Evolutionary conservation across 2,113 vertebrate species (phyloP).

Genomic region (Gymnorhina tibicen): DNA sequence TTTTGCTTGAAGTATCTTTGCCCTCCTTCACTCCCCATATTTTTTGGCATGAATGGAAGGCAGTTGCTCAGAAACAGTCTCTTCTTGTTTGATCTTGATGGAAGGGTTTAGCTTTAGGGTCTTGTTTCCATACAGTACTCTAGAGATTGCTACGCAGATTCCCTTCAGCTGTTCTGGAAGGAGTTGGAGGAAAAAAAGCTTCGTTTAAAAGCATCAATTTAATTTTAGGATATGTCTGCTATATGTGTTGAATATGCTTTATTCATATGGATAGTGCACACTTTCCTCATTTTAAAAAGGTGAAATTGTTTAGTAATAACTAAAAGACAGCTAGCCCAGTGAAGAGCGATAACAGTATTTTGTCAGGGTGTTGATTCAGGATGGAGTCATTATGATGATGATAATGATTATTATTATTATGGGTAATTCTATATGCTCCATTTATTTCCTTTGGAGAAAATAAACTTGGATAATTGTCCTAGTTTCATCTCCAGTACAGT

Average conservation of each 20-base stretch:
- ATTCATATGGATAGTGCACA: not conserved
- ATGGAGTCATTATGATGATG: not conserved
- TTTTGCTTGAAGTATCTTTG: not conserved
- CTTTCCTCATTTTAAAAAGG: not conserved
- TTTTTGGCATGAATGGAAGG: not conserved
- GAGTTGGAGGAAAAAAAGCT: not conserved
- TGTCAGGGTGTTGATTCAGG: not conserved
- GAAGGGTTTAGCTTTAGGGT: not conserved
- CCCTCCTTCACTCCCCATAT: not conserved
- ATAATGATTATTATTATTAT: not conserved
- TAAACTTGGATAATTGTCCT: not conserved
- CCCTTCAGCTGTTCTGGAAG: not conserved
- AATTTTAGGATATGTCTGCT: not conserved
- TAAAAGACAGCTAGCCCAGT: not conserved
- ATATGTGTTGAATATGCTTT: not conserved
- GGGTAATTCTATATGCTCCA: not conserved
- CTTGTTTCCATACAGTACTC: not conserved
- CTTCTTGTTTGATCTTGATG: not conserved
- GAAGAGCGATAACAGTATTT: not conserved
- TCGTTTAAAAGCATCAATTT: not conserved
- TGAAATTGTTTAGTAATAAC: not conserved
- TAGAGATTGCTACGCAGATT: not conserved
- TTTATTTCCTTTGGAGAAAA: not conserved
- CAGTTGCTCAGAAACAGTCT: not conserved
- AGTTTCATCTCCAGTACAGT: not conserved